These are phyloP conservation scores for Megastigmus dorsalis DNA, from an alignment of 2,888 invertebrate genomes.

Conservation along the genomic window DNA sequence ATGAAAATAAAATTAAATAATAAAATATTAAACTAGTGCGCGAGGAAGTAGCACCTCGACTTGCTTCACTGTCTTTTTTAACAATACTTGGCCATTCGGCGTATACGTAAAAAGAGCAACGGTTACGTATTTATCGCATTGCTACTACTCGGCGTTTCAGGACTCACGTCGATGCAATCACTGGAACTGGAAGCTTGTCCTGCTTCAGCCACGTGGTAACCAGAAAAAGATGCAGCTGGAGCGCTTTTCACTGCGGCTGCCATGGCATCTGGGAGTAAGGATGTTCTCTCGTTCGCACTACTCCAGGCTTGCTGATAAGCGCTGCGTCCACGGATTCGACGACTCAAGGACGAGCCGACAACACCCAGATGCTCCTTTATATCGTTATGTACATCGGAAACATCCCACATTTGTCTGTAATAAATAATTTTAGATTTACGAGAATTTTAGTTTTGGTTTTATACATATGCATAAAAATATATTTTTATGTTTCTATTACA, in stretches of 20 bases:
- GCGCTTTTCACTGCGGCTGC: constrained; percentile 41
- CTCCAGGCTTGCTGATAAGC: constrained; percentile 85
- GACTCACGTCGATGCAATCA: constrained; percentile 59
- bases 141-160: constrained; percentile 59
- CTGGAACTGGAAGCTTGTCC: constrained; percentile 58
- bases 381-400: constrained; percentile 95
- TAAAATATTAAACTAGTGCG: too few relatives aligned
- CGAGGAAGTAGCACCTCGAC: too few relatives aligned
- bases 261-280: constrained; percentile 59
- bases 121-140: constrained; percentile 62
- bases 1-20: background rate
- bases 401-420: constrained; percentile 90
- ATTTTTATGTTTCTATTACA: background rate
- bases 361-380: constrained; percentile 95
- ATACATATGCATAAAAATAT: background rate
- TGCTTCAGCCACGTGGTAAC: constrained; percentile 59
- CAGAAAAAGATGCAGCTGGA: constrained; percentile 57
- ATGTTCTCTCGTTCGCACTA: constrained; percentile 69
- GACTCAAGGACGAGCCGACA: constrained; percentile 88
- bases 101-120: background rate
- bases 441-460: too few relatives aligned
- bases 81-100: background rate
- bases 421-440: too few relatives aligned
- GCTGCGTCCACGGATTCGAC: constrained; percentile 85
- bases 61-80: background rate